Percentiles rank a stretch among this genome's conserved stretches.
Conservation (phyloP, 2,113 vertebrate species). For the Mesocricetus auratus region DNA sequence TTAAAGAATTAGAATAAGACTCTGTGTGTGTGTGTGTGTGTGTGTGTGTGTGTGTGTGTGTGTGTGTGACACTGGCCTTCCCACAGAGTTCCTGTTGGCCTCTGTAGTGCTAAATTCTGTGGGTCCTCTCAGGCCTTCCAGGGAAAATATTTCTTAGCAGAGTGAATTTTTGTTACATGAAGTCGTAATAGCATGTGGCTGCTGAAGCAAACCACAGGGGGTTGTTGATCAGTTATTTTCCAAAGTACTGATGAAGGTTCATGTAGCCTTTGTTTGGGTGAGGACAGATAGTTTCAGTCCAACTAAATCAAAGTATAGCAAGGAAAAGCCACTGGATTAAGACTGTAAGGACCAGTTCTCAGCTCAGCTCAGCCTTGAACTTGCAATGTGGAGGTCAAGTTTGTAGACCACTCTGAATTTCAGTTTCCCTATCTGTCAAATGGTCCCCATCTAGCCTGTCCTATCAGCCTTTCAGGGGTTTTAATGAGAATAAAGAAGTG, state of each 20-base stretch:
- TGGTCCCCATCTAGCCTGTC: neutral
- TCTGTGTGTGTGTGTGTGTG: neutral
- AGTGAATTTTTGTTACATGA: conserved; percentile 75
- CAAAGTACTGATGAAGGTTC: conserved; percentile 10
- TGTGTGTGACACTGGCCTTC: neutral
- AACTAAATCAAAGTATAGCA: conserved; percentile 10
- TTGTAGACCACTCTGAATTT: neutral
- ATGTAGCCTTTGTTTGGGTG: conserved; percentile 29
- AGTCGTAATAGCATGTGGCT: conserved; percentile 35
- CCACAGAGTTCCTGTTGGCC: neutral
- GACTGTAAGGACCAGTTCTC: neutral
- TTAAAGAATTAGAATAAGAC: neutral
- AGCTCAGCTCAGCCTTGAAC: neutral
- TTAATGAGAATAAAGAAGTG: conserved; percentile 12
- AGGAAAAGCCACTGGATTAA: neutral
- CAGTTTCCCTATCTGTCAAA: conserved; percentile 13
- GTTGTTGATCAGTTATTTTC: conserved; percentile 70
- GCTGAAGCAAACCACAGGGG: conserved; percentile 53
- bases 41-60: neutral
- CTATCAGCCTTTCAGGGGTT: neutral
- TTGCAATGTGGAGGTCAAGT: neutral
- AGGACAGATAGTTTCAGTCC: neutral
- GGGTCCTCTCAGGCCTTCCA: neutral
- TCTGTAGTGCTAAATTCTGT: neutral
- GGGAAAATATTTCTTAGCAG: conserved; percentile 59